Conservation (phyloP, 2,888 invertebrate species). For the Antheraea assamensis region DNA sequence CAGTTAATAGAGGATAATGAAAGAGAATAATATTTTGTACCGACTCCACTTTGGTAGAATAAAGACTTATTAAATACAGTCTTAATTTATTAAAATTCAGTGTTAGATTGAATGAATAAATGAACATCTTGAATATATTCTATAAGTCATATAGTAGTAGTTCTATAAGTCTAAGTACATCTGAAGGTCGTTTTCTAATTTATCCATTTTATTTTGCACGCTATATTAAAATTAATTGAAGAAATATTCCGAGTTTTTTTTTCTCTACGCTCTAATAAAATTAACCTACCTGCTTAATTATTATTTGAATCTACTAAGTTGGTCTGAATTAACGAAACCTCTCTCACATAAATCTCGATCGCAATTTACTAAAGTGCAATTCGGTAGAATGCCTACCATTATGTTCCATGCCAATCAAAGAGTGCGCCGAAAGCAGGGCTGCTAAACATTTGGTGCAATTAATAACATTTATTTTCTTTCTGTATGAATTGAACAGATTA, state of each 20-base stretch:
- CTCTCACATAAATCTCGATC: slow-evolving; percentile 17
- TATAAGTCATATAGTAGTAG: too few relatives aligned
- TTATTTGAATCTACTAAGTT: slow-evolving; percentile 9
- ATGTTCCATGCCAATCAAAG: slow-evolving; percentile 44
- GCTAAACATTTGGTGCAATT: slow-evolving; percentile 31
- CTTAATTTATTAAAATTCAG: too few relatives aligned
- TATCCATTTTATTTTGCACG: too few relatives aligned
- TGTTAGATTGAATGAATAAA: too few relatives aligned
- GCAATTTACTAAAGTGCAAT: slow-evolving; percentile 55
- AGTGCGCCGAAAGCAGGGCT: slow-evolving; percentile 30
- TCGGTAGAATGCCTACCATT: slow-evolving; percentile 40
- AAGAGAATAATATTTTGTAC: too few relatives aligned
- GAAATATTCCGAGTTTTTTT: neutral
- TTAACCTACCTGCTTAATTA: neutral
- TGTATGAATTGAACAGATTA: too few relatives aligned
- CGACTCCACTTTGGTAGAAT: too few relatives aligned
- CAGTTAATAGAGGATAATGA: too few relatives aligned
- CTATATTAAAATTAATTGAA: neutral
- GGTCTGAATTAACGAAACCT: slow-evolving; percentile 17
- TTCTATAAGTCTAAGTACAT: too few relatives aligned
- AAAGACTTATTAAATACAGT: too few relatives aligned
- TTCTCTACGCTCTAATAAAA: neutral
- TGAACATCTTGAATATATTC: too few relatives aligned
- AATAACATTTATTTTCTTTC: neutral
- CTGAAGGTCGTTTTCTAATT: too few relatives aligned